Base-by-base conservation (phyloP, 2,113 vertebrate genomes). In the Malurus melanocephalus region DNA sequence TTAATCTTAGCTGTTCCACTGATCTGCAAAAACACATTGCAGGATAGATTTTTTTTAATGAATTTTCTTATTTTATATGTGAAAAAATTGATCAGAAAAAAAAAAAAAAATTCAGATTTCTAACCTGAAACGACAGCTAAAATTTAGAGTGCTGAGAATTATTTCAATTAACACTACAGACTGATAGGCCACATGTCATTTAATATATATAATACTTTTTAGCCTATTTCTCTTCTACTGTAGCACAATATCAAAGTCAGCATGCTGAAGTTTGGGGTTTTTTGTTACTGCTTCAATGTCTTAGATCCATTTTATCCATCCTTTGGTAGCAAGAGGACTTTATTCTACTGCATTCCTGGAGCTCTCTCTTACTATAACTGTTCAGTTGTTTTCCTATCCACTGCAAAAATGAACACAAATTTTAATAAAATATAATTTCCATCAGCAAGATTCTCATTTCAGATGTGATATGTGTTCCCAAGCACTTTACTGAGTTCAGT, bases 21-120 rank as follows among this genome's bases (percentile, higher is more conserved):
- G 86, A 94, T 85, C 81, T 91, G 62, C 7, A 92, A 87, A 84
- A 85, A 52, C 35, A 74, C 28, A 72, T 22, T 80, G 66, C 68
- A 80, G 45, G 13, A 64, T 8, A 81, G 51, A 84, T 20, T 55
- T 76, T 75, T 75, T 82, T 61, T 2, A 2, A 85, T 6, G 5
- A 77, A 62, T 92, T 88, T 87, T 79, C 51, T 79, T 28, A 69
- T 55, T 71, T 88, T 38, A 85, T 60, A 52, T 4, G 3, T n/a
- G 60, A 56, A 71, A 90, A 83, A 78, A 53, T 3, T 33, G 17
- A 77, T 72, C 26, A 60, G 48, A 71, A 74, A n/a, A n/a, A n/a
- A n/a, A n/a, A n/a, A n/a, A n/a, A n/a, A 59, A 68, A 51, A 49
- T 38, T 89, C 61, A 83, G 16, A 68, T 72, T 76, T 76, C 7